Base-by-base conservation (phyloP, 2,888 invertebrate genomes). In the Oxycera nigricornis region DNA sequence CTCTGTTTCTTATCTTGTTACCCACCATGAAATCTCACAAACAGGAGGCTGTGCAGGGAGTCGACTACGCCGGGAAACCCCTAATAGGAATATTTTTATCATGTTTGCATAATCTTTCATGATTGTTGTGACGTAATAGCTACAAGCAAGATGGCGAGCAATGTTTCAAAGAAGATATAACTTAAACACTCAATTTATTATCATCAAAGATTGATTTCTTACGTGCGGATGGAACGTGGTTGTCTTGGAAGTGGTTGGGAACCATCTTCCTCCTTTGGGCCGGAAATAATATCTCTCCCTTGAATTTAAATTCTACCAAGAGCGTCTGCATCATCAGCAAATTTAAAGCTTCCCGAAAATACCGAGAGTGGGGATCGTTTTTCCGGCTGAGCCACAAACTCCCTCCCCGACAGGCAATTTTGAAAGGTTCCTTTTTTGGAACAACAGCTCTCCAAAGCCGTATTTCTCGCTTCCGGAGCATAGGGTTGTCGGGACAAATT, bases 171-270 rank as follows among this genome's bases (percentile, higher is more conserved):
- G n/a, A n/a, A n/a, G n/a, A n/a, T n/a, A n/a, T n/a, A n/a, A 46
- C 46, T 46, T 46, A 17, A n/a, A 17, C 46, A 14, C 14, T n/a
- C 46, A 46, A 57, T 24, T 11, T 2, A 55, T 20, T 24, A 9
- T 57, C 57, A 59, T 72, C 39, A 72, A 57, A 22, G n/a, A 72
- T 57, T 72, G 26, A 72, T 72, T 55, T 59, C 28, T n/a, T 24
- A 11, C 22, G 22, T 14, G 24, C 11, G 50, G 46, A 26, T 31
- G 52, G 35, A 26, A 22, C 22, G 22, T 17, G 17, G 70, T 52
- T 30, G 30, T n/a, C n/a, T n/a, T n/a, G n/a, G n/a, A n/a, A n/a
- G 57, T 57, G 55, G 57, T 72, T 59, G 35, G 41, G 30, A 59
- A 24, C 26, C 20, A 22, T 41, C 72, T 41, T 39, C 59, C 30